Evolutionary conservation across 2,888 invertebrate genomes (phyloP).

Genomic region (Branchipolynoe longqiensis): DNA sequence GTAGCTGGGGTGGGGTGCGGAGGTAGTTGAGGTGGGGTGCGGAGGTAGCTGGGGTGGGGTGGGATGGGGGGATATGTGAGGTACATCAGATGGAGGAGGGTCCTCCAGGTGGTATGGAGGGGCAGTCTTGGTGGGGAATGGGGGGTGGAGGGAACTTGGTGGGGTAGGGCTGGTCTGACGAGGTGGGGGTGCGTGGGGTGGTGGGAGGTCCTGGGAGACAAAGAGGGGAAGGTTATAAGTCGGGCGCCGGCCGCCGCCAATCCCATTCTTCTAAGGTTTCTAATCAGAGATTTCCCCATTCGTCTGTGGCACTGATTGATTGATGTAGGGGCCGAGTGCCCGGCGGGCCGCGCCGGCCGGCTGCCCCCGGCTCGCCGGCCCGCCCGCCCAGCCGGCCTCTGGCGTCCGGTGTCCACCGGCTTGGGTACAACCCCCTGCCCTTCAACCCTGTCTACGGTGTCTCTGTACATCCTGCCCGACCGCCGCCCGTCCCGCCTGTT

Average conservation of each 20-base stretch:
- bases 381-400: not conserved
- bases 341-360: not conserved
- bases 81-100: no score
- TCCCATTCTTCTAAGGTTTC: constrained; percentile 47
- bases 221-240: constrained; percentile 5
- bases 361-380: not conserved
- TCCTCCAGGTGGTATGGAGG: no score
- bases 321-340: not conserved
- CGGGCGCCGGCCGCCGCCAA: not conserved
- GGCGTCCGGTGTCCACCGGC: no score
- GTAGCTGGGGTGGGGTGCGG: no score
- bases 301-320: constrained; percentile 29
- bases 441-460: no score
- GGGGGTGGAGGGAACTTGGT: no score
- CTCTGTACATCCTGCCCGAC: not conserved
- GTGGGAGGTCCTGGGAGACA: not conserved
- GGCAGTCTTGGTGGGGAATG: no score
- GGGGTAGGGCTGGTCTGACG: not conserved
- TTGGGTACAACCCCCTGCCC: no score
- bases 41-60: no score
- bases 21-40: no score
- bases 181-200: no score
- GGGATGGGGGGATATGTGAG: no score
- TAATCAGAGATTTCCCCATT: constrained; percentile 47
- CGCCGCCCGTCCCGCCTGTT: not conserved